Evolutionary conservation across 2,113 vertebrate genomes (phyloP), one percentile per base, ranked within the genome.

Genomic region (Cygnus atratus): DNA sequence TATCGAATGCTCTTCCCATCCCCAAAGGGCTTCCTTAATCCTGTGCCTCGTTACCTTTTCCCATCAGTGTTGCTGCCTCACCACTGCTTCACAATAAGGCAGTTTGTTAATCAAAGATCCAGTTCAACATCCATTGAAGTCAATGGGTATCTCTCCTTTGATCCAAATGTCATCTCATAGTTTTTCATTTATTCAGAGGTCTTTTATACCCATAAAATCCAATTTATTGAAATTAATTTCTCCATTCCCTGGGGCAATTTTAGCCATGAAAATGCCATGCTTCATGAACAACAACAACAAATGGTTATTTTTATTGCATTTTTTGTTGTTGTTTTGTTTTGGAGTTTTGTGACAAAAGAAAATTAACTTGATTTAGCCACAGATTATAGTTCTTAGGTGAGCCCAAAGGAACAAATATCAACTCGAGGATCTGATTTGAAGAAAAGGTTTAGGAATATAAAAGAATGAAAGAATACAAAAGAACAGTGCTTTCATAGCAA

Each of bases 151-250:
- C 90, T 88, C 84, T 95, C 63, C 89, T 97, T 97, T 97, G 94
- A 97, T 97, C 87, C 95, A 95, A 93, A 93, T 93, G 55, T 88
- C 58, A 90, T 96, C 83, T 93, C 80, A 62, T 37, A 82, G 55
- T 68, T 97, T 98, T 97, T 97, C 67, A 91, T 96, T 97, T 96
- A 95, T 97, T 97, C 43, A 44, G 82, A 95, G 75, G 54, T 90
- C 92, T 96, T 96, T 96, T 92, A 94, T 92, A 70, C 44, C 54
- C 93, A 84, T 92, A 87, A 95, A 98, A 97, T 96, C 92, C 87
- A 97, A 96, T 97, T 97, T 96, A 95, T 97, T 93, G 92, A 97
- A 95, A 97, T 98, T 98, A 98, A 98, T 98, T 98, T 97, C 87
- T 90, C 76, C 82, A 52, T 92, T 96, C 95, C 96, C 94, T 96